Percentiles rank a stretch among this genome's conserved stretches.
Evolutionary conservation across 2,888 invertebrate genomes (phyloP).

Genomic region (Coleophora flavipennella): DNA sequence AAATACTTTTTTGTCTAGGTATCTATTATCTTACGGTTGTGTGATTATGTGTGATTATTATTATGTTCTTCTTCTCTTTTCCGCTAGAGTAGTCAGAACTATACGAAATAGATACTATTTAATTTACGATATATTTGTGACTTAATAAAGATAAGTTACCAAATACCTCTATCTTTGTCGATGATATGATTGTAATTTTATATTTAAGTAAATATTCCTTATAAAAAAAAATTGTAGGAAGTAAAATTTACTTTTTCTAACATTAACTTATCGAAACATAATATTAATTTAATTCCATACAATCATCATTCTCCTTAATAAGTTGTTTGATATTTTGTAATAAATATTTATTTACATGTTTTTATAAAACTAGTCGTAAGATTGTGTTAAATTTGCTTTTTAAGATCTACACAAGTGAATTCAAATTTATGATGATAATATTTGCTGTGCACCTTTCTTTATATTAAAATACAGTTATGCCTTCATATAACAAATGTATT

Average conservation of each 20-base stretch:
- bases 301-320: constrained; percentile 3
- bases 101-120: constrained; percentile 6
- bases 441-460: neutral
- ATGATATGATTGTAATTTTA: neutral
- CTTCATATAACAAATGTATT: too few relatives aligned
- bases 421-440: neutral
- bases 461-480: too few relatives aligned
- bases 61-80: constrained; percentile 40
- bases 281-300: too few relatives aligned
- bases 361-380: constrained; percentile 63
- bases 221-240: too few relatives aligned
- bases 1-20: too few relatives aligned
- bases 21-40: too few relatives aligned
- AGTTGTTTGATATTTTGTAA: constrained; percentile 7
- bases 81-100: constrained; percentile 42
- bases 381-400: constrained; percentile 7
- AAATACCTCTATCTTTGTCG: neutral
- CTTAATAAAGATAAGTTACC: neutral
- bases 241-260: too few relatives aligned
- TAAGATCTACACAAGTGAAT: too few relatives aligned
- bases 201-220: too few relatives aligned
- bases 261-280: too few relatives aligned
- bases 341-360: constrained; percentile 19
- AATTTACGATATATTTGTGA: neutral
- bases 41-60: neutral